Evolutionary conservation across 1,140 invertebrate species (phyloP), one percentile per base, ranked within the genome.

Genomic region (Drosophila serrata): DNA sequence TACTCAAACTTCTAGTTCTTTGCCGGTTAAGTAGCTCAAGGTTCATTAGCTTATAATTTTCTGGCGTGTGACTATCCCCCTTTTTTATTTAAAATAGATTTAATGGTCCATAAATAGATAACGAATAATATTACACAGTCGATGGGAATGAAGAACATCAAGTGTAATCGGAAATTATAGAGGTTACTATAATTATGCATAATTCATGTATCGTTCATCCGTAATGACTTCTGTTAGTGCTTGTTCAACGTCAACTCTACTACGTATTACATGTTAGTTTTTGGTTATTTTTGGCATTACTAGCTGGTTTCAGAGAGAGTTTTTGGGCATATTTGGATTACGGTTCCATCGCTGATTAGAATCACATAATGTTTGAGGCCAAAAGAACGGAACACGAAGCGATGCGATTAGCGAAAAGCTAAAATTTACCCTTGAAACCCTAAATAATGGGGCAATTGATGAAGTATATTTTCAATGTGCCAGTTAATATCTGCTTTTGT

Each of bases 141-240:
- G 7, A 40, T 27, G 29, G 24, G 22, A 33, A 24, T 57, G 29
- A 12, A 40, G 31, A 59, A 42, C 67, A 72, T 29, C 12, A 39
- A 27, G 15, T 48, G 43, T 55, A 68, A 35, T 43, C 46, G 46
- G 17, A 48, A 48, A 58, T 58, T 31, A 11, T 49, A n/a, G 27
- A 39, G 49, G 68, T 70, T 42, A 58, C 24, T 39, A 46, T 72
- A 72, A 72, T 72, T 72, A 72, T 69, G 29, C 65, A 72, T 72
- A 72, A 72, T 72, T 72, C 27, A 72, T 72, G 35, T 72, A 72
- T 40, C 65, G 69, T 12, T 31, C 69, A 70, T 72, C 35, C 43
- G 2, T 58, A 70, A 72, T 49, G 67, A 59, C 42, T 42, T 70
- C 29, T 48, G 40, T 12, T 29, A 19, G 39, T 68, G 33, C 39